These are phyloP conservation scores for Tachina fera DNA, from an alignment of 2,888 invertebrate genomes.

Conservation along the genomic window DNA sequence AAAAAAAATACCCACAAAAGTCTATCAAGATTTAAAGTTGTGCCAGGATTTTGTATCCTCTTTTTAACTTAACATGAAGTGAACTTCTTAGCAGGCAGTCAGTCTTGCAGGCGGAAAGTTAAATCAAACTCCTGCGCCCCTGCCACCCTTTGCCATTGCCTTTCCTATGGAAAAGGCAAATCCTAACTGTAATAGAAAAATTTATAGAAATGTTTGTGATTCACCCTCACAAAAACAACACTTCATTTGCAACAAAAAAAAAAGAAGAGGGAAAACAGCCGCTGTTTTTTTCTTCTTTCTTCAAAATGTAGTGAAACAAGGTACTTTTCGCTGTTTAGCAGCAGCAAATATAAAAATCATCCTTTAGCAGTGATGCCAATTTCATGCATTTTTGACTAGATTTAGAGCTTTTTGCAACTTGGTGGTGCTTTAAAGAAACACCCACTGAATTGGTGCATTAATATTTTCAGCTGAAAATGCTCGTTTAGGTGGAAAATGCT, in stretches of 20 bases:
- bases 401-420: too few species aligned
- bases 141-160: not conserved
- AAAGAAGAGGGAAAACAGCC: not conserved
- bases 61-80: slow-evolving; percentile 28
- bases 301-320: slow-evolving; percentile 19
- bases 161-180: not conserved
- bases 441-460: too few species aligned
- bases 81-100: slow-evolving; percentile 18
- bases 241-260: not conserved
- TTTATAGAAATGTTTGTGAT: slow-evolving; percentile 1
- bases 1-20: not conserved
- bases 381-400: too few species aligned
- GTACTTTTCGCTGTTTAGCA: slow-evolving; percentile 25
- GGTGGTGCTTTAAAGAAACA: too few species aligned
- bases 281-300: not conserved
- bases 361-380: not conserved
- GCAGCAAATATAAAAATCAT: not conserved
- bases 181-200: slow-evolving; percentile 17
- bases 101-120: not conserved
- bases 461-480: too few species aligned
- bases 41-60: not conserved
- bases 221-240: slow-evolving; percentile 6
- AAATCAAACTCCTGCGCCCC: not conserved
- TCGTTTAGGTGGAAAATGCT: too few species aligned
- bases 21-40: slow-evolving; percentile 16